These are phyloP conservation scores for Cantharis rufa DNA, from an alignment of 2,888 invertebrate genomes.

Conservation along the genomic window DNA sequence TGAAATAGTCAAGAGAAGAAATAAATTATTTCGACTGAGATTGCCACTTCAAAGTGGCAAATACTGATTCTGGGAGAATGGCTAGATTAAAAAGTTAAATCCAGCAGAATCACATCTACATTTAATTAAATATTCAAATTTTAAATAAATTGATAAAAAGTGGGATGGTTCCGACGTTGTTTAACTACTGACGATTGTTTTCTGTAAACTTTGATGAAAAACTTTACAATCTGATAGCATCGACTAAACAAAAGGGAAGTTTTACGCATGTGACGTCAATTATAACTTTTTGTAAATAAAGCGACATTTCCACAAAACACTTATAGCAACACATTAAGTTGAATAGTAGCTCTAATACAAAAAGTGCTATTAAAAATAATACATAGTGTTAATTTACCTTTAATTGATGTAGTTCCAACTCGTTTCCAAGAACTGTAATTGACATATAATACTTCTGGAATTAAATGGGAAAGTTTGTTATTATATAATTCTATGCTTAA, in stretches of 20 bases:
- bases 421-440: slow-evolving; percentile 87
- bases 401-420: slow-evolving; percentile 82
- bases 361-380: not conserved
- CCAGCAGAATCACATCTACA: too few species aligned
- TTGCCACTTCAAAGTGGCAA: too few species aligned
- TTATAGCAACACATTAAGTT: not conserved
- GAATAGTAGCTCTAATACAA: not conserved
- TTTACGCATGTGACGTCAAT: not conserved
- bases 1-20: too few species aligned
- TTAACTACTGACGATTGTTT: not conserved
- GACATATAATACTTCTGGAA: slow-evolving; percentile 84
- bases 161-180: not conserved
- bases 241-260: not conserved
- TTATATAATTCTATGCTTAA: slow-evolving; percentile 80
- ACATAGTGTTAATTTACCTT: slow-evolving; percentile 61
- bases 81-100: too few species aligned
- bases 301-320: not conserved
- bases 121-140: too few species aligned
- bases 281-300: not conserved
- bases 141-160: too few species aligned
- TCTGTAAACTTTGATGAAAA: not conserved
- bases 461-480: slow-evolving; percentile 78
- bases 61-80: too few species aligned
- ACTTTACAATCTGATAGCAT: not conserved
- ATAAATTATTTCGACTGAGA: too few species aligned